These are phyloP conservation scores for Guaruba guarouba DNA, from an alignment of 2,113 vertebrate species.

Conservation along the genomic window DNA sequence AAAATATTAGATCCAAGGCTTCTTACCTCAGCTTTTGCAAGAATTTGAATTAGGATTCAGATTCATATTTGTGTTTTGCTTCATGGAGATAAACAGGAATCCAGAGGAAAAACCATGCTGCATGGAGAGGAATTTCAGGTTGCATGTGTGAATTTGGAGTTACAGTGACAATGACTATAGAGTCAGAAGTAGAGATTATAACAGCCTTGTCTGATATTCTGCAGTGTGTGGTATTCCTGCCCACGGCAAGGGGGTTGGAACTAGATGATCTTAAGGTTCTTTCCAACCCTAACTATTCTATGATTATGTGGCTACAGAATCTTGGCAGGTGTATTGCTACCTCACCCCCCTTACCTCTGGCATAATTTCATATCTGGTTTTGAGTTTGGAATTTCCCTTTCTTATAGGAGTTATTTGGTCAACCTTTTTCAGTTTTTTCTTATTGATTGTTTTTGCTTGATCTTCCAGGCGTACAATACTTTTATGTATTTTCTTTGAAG, in stretches of 20 bases:
- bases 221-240: neutral
- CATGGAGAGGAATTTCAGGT: neutral
- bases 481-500: neutral
- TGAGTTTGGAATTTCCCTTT: neutral
- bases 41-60: neutral
- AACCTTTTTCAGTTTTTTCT: neutral
- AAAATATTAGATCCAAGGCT: neutral
- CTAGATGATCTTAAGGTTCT: neutral
- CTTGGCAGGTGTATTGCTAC: neutral
- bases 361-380: neutral
- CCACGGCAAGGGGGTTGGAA: neutral
- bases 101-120: neutral
- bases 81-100: neutral
- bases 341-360: neutral
- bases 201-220: neutral
- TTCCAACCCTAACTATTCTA: neutral
- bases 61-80: neutral
- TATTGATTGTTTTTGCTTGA: neutral
- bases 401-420: neutral
- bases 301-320: neutral
- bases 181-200: neutral
- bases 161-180: neutral
- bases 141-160: neutral
- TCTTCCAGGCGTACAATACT: neutral
- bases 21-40: neutral